Conservation (phyloP, 2,113 vertebrate species). For the Ramphastos sulfuratus region DNA sequence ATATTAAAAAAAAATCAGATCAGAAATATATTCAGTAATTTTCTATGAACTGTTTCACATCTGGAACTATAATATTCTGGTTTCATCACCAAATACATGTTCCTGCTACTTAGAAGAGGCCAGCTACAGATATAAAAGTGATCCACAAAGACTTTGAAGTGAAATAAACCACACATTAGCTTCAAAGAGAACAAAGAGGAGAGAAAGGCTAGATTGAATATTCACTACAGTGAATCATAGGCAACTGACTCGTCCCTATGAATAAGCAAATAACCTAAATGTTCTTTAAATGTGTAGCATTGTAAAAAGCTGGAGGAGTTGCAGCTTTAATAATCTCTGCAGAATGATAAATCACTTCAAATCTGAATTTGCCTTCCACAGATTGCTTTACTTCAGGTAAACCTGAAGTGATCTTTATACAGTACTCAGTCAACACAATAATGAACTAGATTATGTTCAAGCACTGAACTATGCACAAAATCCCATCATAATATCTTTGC, state of each 20-base stretch:
- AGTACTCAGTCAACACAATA: background rate
- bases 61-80: background rate
- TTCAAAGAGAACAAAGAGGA: background rate
- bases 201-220: background rate
- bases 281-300: background rate
- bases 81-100: background rate
- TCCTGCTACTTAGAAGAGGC: background rate
- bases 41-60: background rate
- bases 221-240: slow-evolving; percentile 1
- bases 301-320: background rate
- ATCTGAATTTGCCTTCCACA: background rate
- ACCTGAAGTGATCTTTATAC: background rate
- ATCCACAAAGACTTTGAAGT: background rate
- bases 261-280: slow-evolving; percentile 8
- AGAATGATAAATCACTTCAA: slow-evolving; percentile 2
- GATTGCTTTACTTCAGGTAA: background rate
- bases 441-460: background rate
- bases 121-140: background rate
- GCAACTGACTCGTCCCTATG: background rate
- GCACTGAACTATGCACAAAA: background rate
- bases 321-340: background rate
- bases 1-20: background rate
- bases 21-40: background rate
- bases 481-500: background rate
- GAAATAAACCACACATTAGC: background rate